Evolutionary conservation across 2,888 invertebrate genomes (phyloP).

Genomic region (Rhopalosiphum nymphaeae): DNA sequence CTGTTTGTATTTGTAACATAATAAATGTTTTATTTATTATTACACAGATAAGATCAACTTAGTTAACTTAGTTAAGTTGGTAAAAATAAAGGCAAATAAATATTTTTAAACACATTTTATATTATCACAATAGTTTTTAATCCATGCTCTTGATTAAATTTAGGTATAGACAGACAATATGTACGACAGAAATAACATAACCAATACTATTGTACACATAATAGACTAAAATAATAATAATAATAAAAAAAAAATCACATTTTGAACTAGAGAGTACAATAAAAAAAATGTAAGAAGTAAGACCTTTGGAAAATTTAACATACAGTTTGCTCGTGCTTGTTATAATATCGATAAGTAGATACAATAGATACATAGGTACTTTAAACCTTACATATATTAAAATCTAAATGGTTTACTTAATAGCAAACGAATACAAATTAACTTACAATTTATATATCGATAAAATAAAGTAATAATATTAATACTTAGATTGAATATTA

Average conservation of each 20-base stretch:
- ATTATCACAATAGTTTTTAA: constrained; percentile 28
- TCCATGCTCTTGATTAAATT: not conserved
- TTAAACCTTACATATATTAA: not conserved
- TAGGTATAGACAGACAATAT: not conserved
- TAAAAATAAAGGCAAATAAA: not conserved
- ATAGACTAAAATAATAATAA: not conserved
- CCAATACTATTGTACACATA: not conserved
- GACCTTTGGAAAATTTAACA: not conserved
- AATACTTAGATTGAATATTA: not conserved
- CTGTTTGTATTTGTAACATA: not conserved
- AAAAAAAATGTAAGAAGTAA: not conserved
- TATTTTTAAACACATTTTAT: not conserved
- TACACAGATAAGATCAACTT: not conserved
- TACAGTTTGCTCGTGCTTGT: not conserved
- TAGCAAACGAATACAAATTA: not conserved
- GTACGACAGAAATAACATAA: not conserved
- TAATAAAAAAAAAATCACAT: constrained; percentile 14
- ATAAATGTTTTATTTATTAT: not conserved
- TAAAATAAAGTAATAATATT: constrained; percentile 40
- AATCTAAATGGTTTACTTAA: not conserved
- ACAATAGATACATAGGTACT: not conserved
- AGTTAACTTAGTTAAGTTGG: not conserved
- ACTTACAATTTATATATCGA: not conserved
- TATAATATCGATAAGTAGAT: not conserved
- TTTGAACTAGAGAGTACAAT: not conserved